Evolutionary conservation across 2,797 vertebrate species (phyloP), one percentile per base, ranked within the genome.

Genomic region (Sebastiscus albofasciatus): DNA sequence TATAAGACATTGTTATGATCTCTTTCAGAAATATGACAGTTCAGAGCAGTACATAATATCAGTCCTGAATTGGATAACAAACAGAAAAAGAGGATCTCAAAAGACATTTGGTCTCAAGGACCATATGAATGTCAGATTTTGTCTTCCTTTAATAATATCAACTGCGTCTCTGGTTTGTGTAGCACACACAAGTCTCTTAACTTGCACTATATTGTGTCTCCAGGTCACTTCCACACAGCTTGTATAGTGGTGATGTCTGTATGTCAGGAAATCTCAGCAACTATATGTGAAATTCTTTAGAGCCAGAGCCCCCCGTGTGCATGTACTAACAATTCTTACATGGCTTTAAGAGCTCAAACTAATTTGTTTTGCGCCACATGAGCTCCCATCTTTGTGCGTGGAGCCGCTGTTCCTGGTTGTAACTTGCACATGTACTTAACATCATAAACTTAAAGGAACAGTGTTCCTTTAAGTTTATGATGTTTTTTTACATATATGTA

Each of bases 1-100:
- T 87, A 70, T 67, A 87, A 77, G 29, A 85, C 18, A 61, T 39
- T 52, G 26, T 52, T 56, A 12, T 72, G 39, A 72, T 65, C 8
- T 72, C 5, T 56, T 62, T 75, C 3, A 60, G 33, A 39, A 56
- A 33, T 42, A 20, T 49, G 39, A 49, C 16, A 49, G 20, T 20
- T 49, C 39, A 42, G 42, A 4, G 13, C 34, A 69, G 12, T 16
- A 69, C 6, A 54, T 9, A 12, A 34, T 39, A 42, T 46, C 42
- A 46, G 16, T 52, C 49, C 2, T n/a, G 20, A 52, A 52, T 33
- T 16, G 2, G 24, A 49, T 33, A 9, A 59, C 10, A 16, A 16
- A 29, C 33, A 56, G 24, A 49, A 52, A 31, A 54, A 24, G 16
- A n/a, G 7, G 4, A 34, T 31, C 20, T 24, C 3, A 18, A 72